These are phyloP conservation scores for Schlechtendalia chinensis DNA, from an alignment of 1,140 invertebrate genomes.

Conservation along the genomic window DNA sequence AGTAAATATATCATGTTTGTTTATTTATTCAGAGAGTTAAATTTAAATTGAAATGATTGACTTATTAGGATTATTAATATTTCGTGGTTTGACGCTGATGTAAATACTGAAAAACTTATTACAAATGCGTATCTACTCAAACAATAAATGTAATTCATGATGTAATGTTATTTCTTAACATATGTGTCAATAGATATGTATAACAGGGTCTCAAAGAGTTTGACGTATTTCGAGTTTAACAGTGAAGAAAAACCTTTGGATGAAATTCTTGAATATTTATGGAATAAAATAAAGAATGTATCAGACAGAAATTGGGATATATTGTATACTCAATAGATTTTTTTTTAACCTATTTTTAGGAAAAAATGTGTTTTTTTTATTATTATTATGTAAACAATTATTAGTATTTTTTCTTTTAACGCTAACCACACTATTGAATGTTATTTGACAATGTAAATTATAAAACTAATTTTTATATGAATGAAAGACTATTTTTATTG, in stretches of 20 bases:
- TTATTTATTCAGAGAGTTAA: too few relatives aligned
- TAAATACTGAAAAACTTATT: too few relatives aligned
- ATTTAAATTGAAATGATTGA: too few relatives aligned
- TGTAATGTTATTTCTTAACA: constrained; percentile 6
- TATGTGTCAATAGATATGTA: neutral
- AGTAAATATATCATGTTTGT: too few relatives aligned
- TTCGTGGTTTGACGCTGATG: too few relatives aligned
- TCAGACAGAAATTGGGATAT: neutral
- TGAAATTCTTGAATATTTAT: constrained; percentile 11
- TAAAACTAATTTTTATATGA: neutral
- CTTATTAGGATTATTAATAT: neutral
- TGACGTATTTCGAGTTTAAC: constrained; percentile 35
- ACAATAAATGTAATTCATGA: neutral
- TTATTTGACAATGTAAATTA: neutral
- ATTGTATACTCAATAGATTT: neutral
- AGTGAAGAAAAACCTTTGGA: neutral
- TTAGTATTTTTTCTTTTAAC: constrained; percentile 4
- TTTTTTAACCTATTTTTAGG: neutral
- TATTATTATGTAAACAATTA: neutral
- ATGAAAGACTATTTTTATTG: neutral
- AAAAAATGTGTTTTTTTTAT: neutral
- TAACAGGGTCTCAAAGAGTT: neutral
- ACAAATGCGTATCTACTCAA: too few relatives aligned
- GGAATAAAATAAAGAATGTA: constrained; percentile 12
- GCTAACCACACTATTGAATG: neutral